phyloP scores from a whole-genome alignment of 2,797 vertebrate genomes.

The Caiman crocodilus region DNA sequence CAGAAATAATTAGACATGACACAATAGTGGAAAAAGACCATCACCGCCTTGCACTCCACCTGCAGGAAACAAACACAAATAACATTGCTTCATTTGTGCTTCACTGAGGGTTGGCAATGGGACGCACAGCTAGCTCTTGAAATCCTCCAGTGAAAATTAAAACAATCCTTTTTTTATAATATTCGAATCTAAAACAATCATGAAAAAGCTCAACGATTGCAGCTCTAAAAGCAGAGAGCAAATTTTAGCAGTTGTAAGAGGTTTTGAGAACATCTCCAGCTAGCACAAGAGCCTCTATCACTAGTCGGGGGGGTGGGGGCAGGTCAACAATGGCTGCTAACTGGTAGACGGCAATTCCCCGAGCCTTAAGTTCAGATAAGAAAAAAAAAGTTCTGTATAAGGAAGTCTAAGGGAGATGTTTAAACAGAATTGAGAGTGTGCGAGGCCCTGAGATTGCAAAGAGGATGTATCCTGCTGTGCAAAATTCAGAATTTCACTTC shows the following conservation, averaged over 20 bases:
- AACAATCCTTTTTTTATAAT: background rate
- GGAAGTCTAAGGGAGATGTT: slow-evolving; percentile 4
- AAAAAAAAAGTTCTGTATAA: background rate
- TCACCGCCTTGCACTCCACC: slow-evolving; percentile 95
- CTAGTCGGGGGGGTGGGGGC: background rate
- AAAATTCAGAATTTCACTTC: background rate
- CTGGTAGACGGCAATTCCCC: background rate
- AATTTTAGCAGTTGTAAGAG: slow-evolving; percentile 41
- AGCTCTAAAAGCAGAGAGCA: background rate
- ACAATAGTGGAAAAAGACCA: slow-evolving; percentile 99
- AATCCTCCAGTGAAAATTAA: background rate
- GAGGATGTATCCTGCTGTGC: background rate
- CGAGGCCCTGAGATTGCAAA: background rate
- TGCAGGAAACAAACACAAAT: slow-evolving; percentile 60
- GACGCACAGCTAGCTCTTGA: background rate
- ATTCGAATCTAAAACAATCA: background rate
- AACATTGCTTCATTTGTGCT: background rate
- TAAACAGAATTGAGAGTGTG: background rate
- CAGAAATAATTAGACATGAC: slow-evolving; percentile 99
- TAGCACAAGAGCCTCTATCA: fast-evolving
- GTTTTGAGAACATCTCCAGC: background rate
- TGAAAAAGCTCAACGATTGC: background rate
- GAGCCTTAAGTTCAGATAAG: background rate
- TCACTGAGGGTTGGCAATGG: background rate
- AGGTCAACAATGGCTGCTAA: background rate